Percentiles rank a stretch among this genome's conserved stretches.
Evolutionary conservation across 2,797 vertebrate genomes (phyloP).

Genomic region (Hippoglossus hippoglossus): DNA sequence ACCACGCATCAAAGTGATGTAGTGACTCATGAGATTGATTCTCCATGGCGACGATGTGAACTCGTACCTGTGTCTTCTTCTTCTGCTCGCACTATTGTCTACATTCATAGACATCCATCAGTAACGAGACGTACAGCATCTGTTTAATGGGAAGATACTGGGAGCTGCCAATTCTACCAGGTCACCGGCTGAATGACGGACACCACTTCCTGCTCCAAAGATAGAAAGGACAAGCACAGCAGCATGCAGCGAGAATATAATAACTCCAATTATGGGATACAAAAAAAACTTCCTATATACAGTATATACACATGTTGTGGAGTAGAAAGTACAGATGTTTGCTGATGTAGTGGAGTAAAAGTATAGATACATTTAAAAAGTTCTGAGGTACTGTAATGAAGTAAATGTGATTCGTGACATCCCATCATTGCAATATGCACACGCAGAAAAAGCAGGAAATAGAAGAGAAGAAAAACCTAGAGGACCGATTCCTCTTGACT

Average conservation of each 20-base stretch:
- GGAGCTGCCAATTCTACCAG: conserved; percentile 5
- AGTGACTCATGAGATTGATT: conserved; percentile 37
- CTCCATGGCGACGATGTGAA: neutral
- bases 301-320: no score
- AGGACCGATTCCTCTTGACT: no score
- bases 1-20: conserved; percentile 44
- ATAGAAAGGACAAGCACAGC: neutral
- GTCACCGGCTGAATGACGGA: neutral
- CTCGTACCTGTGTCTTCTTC: conserved; percentile 10
- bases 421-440: no score
- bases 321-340: no score
- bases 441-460: no score
- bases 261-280: no score
- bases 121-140: conserved; percentile 16
- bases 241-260: neutral
- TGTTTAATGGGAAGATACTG: conserved; percentile 15
- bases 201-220: neutral
- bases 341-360: no score
- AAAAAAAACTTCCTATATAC: no score
- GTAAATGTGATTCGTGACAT: no score
- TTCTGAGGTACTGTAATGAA: no score
- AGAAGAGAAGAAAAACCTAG: no score
- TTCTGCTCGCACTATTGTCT: neutral
- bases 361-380: no score
- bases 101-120: conserved; percentile 1